Evolutionary conservation across 2,113 vertebrate species (phyloP), one percentile per base, ranked within the genome.

Genomic region (Ciconia stormi): DNA sequence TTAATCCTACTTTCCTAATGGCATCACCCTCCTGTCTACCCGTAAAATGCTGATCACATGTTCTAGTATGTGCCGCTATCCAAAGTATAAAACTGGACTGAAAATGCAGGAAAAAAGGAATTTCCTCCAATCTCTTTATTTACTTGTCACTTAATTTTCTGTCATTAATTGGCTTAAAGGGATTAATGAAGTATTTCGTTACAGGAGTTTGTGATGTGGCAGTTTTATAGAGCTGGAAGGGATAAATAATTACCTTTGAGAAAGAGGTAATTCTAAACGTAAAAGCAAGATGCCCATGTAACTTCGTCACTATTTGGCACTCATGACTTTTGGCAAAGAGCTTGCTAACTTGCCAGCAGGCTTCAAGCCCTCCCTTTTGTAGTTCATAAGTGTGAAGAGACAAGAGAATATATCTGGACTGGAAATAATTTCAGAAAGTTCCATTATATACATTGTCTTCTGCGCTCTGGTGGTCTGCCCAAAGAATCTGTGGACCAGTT

Each of bases 381-480:
- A 32, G 4, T 76, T 96, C 13, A 0, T 72, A 89, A 94, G 30
- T 87, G 66, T 66, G 36, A 89, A 91, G 80, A 73, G 53, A 95
- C 65, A 93, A 87, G 70, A 94, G 80, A 61, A 65, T 87, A 79
- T 87, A 94, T 93, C 73, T 92, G 73, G 70, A 85, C 77, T 0
- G 7, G 94, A 95, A 93, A 96, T 91, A 89, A 92, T 95, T 91
- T 92, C 40, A 72, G 79, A 84, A 93, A 46, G n/a, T 92, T 91
- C 69, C 52, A 85, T 92, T 92, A 72, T 95, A 65, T 44, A 30
- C 40, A 79, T 91, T 95, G 77, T 96, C 70, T 18, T 87, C 80
- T 79, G 40, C 1, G 1, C 52, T 89, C 47, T 79, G 69, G 91
- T 92, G 70, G 49, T 76, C 91, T 91, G 56, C 34, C 65, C 56